Evolutionary conservation across 2,797 vertebrate species (phyloP).

Genomic region (Acanthiza pusilla): DNA sequence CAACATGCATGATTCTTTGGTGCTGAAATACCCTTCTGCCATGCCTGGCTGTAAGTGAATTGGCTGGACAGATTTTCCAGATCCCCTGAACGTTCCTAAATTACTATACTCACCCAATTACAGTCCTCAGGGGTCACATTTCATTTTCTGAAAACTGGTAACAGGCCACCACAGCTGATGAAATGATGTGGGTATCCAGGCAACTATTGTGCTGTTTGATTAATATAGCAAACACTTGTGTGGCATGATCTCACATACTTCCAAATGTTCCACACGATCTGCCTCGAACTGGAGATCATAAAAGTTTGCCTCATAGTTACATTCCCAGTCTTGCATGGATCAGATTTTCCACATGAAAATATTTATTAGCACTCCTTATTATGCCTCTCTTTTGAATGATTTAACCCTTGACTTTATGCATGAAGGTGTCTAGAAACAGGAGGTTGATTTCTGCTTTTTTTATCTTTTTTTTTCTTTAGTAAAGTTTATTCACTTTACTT

Average conservation of each 20-base stretch:
- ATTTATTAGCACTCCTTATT: background rate
- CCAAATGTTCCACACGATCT: conserved; percentile 18
- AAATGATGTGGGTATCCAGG: conserved; percentile 63
- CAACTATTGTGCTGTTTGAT: conserved; percentile 57
- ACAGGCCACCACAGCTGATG: conserved; percentile 65
- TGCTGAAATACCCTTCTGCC: conserved; percentile 6
- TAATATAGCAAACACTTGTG: conserved; percentile 29
- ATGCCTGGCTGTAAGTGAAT: background rate
- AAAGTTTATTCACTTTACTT: background rate
- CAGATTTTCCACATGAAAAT: conserved; percentile 8
- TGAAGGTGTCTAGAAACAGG: background rate
- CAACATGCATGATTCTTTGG: background rate
- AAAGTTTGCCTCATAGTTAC: background rate
- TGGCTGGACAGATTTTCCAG: conserved; percentile 62
- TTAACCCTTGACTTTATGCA: background rate
- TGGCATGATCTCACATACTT: background rate
- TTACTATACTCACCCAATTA: conserved; percentile 63
- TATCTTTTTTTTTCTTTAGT: background rate
- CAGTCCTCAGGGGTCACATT: conserved; percentile 64
- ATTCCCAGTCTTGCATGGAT: background rate
- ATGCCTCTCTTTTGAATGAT: background rate
- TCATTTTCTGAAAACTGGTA: conserved; percentile 70
- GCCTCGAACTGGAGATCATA: background rate
- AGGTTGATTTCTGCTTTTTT: background rate
- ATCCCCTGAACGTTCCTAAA: conserved; percentile 60